Base-by-base conservation (phyloP, 1,140 invertebrate genomes). In the Rhopalosiphum padi region DNA sequence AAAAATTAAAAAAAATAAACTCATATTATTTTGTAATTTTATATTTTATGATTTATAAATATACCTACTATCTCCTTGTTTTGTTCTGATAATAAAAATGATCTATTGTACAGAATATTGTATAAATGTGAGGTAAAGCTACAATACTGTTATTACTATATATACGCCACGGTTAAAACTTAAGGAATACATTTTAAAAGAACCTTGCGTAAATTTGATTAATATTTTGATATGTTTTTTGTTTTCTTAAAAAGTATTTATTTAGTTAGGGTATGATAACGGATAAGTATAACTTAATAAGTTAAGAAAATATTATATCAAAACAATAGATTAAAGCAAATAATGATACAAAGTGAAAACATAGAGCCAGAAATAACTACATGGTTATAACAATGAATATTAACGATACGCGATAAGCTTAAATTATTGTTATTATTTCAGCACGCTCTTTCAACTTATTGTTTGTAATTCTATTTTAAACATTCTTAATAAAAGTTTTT, bases 371-470 rank as follows among this genome's bases (percentile, higher is more conserved):
- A 30, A 37, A 88, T n/a, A 22, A 88, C 37, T 37, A 35, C 48
- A 53, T 53, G 87, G 87, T 88, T 51, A 88, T 88, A 88, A 88
- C 21, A 88, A 88, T 23, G 85, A 86, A 86, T 43, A 51, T 35
- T 88, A 88, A 88, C 15, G 48, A 35, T 88, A 88, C 21, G n/a
- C 30, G 43, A 88, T 88, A 88, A 88, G 87, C 87, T 35, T 88
- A 88, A 88, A 48, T 87, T 87, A 87, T 87, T 87, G 48, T 88
- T 51, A 53, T 88, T 88, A 88, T 88, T 88, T 88, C 35, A 88
- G 18, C 87, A 53, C 18, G 43, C 25, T 22, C 46, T 53, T 88
- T 37, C 25, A 35, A 46, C 85, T 46, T 43, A 86, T 86, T 86
- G 60, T 86, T 86, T 86, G 23, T 43, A 86, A 43, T 86, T 77